Evolutionary conservation across 2,113 vertebrate species (phyloP).

Genomic region (Mustela nigripes): DNA sequence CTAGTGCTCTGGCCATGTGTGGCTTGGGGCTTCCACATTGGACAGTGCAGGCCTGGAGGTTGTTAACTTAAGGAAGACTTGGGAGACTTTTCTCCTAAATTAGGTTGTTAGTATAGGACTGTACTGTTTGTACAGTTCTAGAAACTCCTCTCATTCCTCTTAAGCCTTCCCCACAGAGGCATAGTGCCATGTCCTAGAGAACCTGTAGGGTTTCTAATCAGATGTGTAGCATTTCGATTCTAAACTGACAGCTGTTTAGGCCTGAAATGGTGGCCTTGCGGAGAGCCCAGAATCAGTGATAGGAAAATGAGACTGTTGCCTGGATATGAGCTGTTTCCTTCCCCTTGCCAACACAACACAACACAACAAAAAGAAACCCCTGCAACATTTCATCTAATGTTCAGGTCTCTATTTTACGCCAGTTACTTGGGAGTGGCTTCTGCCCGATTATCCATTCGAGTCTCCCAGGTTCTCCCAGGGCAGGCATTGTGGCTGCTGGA

Average conservation of each 20-base stretch:
- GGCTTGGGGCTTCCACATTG: background rate
- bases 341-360: background rate
- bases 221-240: accelerated
- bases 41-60: background rate
- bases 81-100: background rate
- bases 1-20: background rate
- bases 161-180: background rate
- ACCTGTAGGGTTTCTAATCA: background rate
- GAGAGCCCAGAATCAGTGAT: background rate
- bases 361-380: background rate
- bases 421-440: background rate
- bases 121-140: background rate
- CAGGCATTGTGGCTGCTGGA: background rate
- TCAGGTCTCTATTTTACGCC: background rate
- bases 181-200: background rate
- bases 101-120: background rate
- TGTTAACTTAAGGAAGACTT: background rate
- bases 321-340: background rate
- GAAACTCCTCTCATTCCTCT: background rate
- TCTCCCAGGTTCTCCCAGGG: background rate
- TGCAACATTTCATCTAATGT: background rate
- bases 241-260: background rate
- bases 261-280: background rate
- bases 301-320: constrained; percentile 35
- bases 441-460: background rate